Evolutionary conservation across 37 sponge, comb jelly and placozoan species (phyloP).

Genomic region (Beroe forskalii): DNA sequence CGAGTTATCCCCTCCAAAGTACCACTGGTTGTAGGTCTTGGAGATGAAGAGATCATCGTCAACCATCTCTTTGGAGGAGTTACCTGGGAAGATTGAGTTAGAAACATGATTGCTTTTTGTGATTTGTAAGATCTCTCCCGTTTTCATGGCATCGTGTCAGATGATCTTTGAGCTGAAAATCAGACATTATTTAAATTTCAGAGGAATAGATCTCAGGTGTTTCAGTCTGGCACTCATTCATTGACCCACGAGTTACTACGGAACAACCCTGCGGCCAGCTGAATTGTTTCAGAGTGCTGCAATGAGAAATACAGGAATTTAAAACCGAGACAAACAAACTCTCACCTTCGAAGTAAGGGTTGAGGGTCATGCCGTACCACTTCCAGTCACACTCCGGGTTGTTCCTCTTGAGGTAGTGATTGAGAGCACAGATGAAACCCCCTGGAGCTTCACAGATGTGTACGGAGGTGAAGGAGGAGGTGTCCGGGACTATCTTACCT

Average conservation of each 20-base stretch:
- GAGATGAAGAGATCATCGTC: slow-evolving; percentile 79
- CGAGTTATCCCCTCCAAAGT: slow-evolving; percentile 82
- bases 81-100: slow-evolving; percentile 29
- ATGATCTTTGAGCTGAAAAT: not conserved
- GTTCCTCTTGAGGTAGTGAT: slow-evolving; percentile 86
- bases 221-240: no score
- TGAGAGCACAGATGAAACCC: slow-evolving; percentile 80
- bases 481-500: slow-evolving; percentile 67
- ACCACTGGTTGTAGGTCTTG: slow-evolving; percentile 82
- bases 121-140: no score
- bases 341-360: slow-evolving; percentile 88
- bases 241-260: no score
- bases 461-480: slow-evolving; percentile 71
- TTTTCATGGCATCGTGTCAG: not conserved
- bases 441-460: slow-evolving; percentile 96
- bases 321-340: not conserved
- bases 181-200: not conserved
- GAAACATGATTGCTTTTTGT: no score
- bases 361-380: slow-evolving; percentile 87
- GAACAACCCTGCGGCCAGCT: no score
- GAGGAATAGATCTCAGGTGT: not conserved
- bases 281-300: no score
- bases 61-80: slow-evolving; percentile 55
- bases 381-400: slow-evolving; percentile 77
- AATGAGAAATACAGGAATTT: no score